Evolutionary conservation across 2,113 vertebrate species (phyloP).

Genomic region (Penelope pileata): DNA sequence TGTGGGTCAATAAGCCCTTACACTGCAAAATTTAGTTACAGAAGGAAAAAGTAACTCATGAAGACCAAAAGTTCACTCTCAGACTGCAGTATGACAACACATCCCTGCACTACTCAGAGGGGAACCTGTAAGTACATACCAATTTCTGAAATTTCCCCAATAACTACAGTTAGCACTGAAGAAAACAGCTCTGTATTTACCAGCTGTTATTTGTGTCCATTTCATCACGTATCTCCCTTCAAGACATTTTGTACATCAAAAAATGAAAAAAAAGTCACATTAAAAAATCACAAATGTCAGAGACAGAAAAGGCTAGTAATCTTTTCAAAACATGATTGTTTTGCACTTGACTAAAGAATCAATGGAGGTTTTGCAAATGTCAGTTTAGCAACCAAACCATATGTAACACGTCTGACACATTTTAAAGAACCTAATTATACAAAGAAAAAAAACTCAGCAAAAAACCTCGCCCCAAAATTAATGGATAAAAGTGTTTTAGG

Average conservation of each 20-base stretch:
- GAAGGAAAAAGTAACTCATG: neutral
- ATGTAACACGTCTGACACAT: neutral
- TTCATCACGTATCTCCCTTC: neutral
- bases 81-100: neutral
- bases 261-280: neutral
- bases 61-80: neutral
- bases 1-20: neutral
- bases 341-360: neutral
- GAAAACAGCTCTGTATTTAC: neutral
- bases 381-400: neutral
- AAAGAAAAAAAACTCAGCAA: neutral
- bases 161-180: neutral
- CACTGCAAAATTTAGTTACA: neutral
- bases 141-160: neutral
- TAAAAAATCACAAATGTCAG: neutral
- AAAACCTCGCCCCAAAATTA: neutral
- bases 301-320: neutral
- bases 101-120: neutral
- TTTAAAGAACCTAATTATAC: neutral
- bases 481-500: neutral
- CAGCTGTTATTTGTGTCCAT: neutral
- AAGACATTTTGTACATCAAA: neutral
- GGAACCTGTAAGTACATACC: neutral
- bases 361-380: neutral
- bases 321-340: neutral